Evolutionary conservation across 2,888 invertebrate genomes (phyloP).

Genomic region (Drosophila kambysellisi): DNA sequence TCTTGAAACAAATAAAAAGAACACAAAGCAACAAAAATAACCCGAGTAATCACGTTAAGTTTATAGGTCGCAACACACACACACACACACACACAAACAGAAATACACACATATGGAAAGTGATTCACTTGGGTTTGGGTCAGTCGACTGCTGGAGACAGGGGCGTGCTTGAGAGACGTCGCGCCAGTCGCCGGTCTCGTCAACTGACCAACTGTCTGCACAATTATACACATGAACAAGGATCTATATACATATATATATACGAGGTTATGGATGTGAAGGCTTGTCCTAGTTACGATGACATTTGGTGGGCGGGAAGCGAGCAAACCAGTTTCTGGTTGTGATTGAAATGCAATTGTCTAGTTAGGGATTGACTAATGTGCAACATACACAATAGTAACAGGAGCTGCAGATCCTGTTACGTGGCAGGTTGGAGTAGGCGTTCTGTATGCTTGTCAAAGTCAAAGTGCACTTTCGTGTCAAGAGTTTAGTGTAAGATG

Average conservation of each 20-base stretch:
- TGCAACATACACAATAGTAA: slow-evolving; percentile 26
- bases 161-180: slow-evolving; percentile 81
- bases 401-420: slow-evolving; percentile 18
- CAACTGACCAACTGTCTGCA: slow-evolving; percentile 65
- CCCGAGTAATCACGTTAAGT: slow-evolving; percentile 56
- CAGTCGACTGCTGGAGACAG: slow-evolving; percentile 75
- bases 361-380: slow-evolving; percentile 64
- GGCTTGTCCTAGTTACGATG: slow-evolving; percentile 38
- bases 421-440: slow-evolving; percentile 22
- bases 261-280: slow-evolving; percentile 16
- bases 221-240: slow-evolving; percentile 26
- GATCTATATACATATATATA: slow-evolving; percentile 30
- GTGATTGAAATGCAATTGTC: slow-evolving; percentile 61
- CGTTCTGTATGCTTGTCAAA: slow-evolving; percentile 54
- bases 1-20: slow-evolving; percentile 54
- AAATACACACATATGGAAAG: slow-evolving; percentile 30
- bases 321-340: slow-evolving; percentile 13
- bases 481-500: slow-evolving; percentile 22
- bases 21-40: slow-evolving; percentile 5
- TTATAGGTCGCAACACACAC: slow-evolving; percentile 61
- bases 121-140: slow-evolving; percentile 55
- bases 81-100: slow-evolving; percentile 18
- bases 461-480: slow-evolving; percentile 60
- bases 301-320: slow-evolving; percentile 47
- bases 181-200: slow-evolving; percentile 71